Conservation (phyloP, 1,140 invertebrate genomes). For the Heterodera carotae region DNA sequence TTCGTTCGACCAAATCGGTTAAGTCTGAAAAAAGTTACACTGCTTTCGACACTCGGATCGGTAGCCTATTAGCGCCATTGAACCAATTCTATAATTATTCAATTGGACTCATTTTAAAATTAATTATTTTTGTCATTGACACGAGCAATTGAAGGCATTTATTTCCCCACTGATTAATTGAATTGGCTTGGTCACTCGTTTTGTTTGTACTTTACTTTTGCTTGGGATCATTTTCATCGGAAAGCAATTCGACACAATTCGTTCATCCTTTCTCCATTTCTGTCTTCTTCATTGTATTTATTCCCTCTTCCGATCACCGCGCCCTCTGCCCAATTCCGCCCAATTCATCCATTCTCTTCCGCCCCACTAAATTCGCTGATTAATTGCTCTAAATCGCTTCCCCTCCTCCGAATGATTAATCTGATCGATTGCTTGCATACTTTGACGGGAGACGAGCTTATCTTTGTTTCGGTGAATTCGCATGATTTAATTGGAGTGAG, state of each 20-base stretch:
- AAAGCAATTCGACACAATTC: not conserved
- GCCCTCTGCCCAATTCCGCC: not conserved
- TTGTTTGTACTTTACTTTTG: too few species aligned
- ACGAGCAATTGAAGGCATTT: too few species aligned
- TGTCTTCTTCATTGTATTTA: not conserved
- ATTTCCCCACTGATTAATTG: too few species aligned
- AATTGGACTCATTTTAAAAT: too few species aligned
- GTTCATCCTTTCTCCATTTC: not conserved
- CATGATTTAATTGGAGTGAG: not conserved
- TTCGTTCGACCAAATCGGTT: too few species aligned
- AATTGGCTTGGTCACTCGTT: too few species aligned
- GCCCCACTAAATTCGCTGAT: conserved; percentile 8
- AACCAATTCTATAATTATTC: too few species aligned
- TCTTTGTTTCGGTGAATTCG: not conserved
- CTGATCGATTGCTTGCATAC: not conserved
- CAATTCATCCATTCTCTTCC: not conserved
- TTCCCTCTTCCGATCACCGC: not conserved
- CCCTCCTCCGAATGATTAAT: not conserved
- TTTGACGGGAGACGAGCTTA: not conserved
- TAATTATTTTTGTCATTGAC: too few species aligned
- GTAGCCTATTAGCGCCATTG: too few species aligned
- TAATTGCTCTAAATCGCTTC: conserved; percentile 15
- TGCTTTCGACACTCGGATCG: too few species aligned
- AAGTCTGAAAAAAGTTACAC: too few species aligned
- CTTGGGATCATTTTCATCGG: too few species aligned